These are phyloP conservation scores for Oplegnathus fasciatus DNA, from an alignment of 2,113 vertebrate genomes.

Conservation along the genomic window DNA sequence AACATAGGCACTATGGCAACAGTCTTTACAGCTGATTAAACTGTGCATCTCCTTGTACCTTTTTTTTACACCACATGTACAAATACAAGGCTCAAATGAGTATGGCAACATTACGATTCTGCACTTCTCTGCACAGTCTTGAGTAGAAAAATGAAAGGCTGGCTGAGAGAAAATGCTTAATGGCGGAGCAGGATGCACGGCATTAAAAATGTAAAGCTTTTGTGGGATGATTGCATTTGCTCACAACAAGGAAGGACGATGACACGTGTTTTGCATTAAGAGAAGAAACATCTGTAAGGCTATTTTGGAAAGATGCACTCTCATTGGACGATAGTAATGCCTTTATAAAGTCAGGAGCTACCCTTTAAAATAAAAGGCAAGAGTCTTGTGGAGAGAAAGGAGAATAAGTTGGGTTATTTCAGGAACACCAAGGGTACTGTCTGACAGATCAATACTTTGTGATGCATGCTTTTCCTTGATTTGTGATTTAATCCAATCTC, in stretches of 20 bases:
- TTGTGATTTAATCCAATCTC: conserved; percentile 24
- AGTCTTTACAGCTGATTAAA: background rate
- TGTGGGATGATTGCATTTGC: conserved; percentile 35
- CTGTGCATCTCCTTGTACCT: background rate
- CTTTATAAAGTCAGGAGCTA: conserved; percentile 7
- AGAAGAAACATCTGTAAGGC: conserved; percentile 8
- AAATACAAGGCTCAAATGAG: background rate
- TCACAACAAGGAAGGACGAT: conserved; percentile 15
- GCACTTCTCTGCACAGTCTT: background rate
- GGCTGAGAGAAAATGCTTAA: conserved; percentile 12
- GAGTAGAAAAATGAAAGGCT: background rate
- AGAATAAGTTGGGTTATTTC: conserved; percentile 9
- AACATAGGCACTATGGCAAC: background rate
- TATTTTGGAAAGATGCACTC: conserved; percentile 18
- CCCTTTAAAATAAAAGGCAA: background rate
- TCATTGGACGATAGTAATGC: background rate
- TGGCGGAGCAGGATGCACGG: conserved; percentile 9
- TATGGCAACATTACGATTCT: background rate
- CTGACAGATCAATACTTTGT: conserved; percentile 30
- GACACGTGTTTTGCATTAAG: conserved; percentile 53
- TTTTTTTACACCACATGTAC: background rate
- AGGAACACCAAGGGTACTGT: background rate
- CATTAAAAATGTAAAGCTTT: conserved; percentile 60
- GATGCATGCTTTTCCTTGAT: conserved; percentile 18
- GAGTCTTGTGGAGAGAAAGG: background rate